Conservation (phyloP, 2,113 vertebrate genomes). For the Dermatemys mawii region DNA sequence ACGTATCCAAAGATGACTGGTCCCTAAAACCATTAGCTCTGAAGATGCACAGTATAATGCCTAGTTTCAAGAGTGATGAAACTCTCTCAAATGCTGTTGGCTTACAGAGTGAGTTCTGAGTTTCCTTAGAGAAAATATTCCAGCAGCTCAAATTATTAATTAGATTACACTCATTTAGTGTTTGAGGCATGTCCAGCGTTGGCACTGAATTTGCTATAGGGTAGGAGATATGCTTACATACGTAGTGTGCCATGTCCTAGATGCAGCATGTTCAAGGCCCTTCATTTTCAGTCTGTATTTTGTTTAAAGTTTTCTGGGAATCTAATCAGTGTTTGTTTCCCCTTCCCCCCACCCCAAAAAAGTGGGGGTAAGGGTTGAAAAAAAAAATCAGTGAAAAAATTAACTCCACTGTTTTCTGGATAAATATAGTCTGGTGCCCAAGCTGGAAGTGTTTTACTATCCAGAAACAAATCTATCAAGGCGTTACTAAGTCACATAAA, state of each 20-base stretch:
- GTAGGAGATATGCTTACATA: neutral
- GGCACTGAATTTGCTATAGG: neutral
- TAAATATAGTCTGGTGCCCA: neutral
- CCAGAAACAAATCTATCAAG: neutral
- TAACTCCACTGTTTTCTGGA: neutral
- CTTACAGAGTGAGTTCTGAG: accelerated
- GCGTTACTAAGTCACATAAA: neutral
- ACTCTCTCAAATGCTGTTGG: accelerated
- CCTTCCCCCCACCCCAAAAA: no score
- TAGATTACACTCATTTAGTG: neutral
- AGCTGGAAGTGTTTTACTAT: neutral
- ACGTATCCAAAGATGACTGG: neutral
- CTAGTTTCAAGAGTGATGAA: accelerated
- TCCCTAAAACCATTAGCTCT: accelerated
- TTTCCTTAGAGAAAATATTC: neutral
- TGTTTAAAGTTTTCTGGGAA: no score
- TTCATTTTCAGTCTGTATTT: no score
- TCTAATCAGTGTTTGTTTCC: no score
- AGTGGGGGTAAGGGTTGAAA: no score
- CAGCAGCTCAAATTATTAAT: neutral
- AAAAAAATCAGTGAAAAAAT: neutral
- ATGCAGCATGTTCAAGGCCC: no score
- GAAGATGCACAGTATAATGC: accelerated
- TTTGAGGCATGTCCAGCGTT: neutral
- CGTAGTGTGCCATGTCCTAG: accelerated